Evolutionary conservation across 2,888 invertebrate species (phyloP).

Genomic region (Parochlus steinenii): DNA sequence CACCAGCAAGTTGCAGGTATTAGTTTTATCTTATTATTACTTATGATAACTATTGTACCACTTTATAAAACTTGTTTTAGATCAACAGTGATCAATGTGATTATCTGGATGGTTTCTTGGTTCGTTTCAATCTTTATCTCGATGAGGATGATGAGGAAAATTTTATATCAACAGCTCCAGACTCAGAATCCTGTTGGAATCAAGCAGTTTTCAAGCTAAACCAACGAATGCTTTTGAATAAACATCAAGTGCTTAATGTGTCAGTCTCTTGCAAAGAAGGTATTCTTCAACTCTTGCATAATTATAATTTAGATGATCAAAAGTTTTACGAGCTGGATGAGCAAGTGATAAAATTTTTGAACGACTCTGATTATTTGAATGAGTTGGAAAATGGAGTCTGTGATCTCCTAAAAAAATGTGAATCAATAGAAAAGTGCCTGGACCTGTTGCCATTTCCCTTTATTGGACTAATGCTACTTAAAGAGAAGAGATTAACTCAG

Average conservation of each 20-base stretch:
- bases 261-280: constrained; percentile 30
- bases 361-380: constrained; percentile 33
- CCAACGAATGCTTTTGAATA: constrained; percentile 24
- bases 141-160: constrained; percentile 42
- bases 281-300: constrained; percentile 26
- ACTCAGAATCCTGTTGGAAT: constrained; percentile 52
- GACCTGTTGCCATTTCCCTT: constrained; percentile 47
- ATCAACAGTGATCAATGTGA: too few relatives aligned
- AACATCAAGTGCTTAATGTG: constrained; percentile 25
- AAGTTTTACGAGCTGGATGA: constrained; percentile 22
- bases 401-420: constrained; percentile 18
- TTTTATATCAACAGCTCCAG: constrained; percentile 37
- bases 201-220: constrained; percentile 52
- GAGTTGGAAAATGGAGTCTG: constrained; percentile 28
- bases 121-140: constrained; percentile 59
- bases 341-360: constrained; percentile 31
- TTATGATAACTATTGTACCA: too few relatives aligned
- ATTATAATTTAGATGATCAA: constrained; percentile 19
- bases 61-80: too few relatives aligned
- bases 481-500: constrained; percentile 29
- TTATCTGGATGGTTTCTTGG: constrained; percentile 43
- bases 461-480: constrained; percentile 40
- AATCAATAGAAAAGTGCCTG: constrained; percentile 22
- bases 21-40: too few relatives aligned
- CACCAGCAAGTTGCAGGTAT: constrained; percentile 25